These are phyloP conservation scores for Oxycera nigricornis DNA, from an alignment of 2,888 invertebrate species.

Conservation along the genomic window DNA sequence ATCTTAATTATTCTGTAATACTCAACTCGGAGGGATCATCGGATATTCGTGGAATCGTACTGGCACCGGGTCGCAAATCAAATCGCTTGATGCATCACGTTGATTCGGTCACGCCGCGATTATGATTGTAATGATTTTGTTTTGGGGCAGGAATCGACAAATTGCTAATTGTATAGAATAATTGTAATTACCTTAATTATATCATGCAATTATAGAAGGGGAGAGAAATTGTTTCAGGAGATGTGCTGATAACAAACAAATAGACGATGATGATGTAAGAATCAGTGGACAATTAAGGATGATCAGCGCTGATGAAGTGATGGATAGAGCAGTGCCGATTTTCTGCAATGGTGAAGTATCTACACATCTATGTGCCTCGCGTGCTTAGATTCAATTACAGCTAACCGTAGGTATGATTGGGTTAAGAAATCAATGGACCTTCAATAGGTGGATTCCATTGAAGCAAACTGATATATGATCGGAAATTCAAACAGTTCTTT, in stretches of 20 bases:
- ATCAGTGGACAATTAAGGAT: background rate
- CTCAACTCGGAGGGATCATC: background rate
- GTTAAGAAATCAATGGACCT: too few relatives aligned
- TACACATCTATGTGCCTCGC: too few relatives aligned
- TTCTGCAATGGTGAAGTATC: too few relatives aligned
- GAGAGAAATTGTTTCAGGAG: background rate
- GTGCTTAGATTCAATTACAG: too few relatives aligned
- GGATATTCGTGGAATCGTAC: background rate
- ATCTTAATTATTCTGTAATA: constrained; percentile 25
- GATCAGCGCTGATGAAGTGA: background rate
- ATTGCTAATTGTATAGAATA: constrained; percentile 25
- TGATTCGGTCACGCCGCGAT: constrained; percentile 9
- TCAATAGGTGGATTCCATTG: too few relatives aligned
- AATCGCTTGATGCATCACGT: background rate
- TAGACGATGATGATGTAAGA: background rate
- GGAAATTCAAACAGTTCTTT: too few relatives aligned
- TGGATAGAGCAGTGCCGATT: too few relatives aligned
- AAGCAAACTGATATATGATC: too few relatives aligned
- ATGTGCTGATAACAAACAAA: background rate
- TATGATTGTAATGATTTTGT: constrained; percentile 15
- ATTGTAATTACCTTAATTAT: constrained; percentile 21
- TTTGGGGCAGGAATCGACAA: constrained; percentile 19
- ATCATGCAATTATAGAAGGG: background rate
- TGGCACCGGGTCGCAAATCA: background rate
- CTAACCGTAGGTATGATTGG: too few relatives aligned